A percentile compares a stretch with the other conserved stretches of the same genome.
Evolutionary conservation across 2,797 vertebrate genomes (phyloP).

Genomic region (Pteronotus mesoamericanus): DNA sequence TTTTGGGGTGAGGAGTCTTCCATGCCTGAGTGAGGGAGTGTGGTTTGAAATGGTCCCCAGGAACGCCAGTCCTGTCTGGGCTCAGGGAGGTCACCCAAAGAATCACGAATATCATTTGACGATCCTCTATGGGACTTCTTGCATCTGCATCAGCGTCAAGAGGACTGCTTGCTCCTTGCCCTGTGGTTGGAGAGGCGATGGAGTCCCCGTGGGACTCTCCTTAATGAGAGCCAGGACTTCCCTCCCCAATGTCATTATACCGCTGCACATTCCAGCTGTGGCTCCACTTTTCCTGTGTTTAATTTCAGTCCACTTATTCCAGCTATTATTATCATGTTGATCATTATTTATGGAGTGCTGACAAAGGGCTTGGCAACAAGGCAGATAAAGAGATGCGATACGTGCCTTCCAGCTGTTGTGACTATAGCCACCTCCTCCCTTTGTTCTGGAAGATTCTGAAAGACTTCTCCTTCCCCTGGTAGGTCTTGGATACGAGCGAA

Average conservation of each 20-base stretch:
- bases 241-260: not conserved
- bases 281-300: constrained; percentile 29
- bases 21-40: not conserved
- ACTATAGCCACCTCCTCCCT: not conserved
- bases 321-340: not conserved
- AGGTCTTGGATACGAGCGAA: not conserved
- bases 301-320: constrained; percentile 7
- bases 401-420: constrained; percentile 19
- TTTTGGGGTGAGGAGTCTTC: not conserved
- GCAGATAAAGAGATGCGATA: constrained; percentile 8
- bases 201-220: not conserved
- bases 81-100: not conserved
- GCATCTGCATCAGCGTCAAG: not conserved
- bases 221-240: not conserved
- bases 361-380: not conserved
- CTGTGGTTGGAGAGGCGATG: not conserved
- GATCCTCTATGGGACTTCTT: not conserved
- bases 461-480: not conserved
- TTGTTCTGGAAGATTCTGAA: constrained; percentile 49
- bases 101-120: not conserved
- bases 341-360: constrained; percentile 48
- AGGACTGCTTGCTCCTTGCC: not conserved
- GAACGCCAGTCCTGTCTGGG: not conserved
- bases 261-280: not conserved
- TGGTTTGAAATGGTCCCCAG: not conserved